Base-by-base conservation (phyloP, 2,797 vertebrate species). In the Channa striata region DNA sequence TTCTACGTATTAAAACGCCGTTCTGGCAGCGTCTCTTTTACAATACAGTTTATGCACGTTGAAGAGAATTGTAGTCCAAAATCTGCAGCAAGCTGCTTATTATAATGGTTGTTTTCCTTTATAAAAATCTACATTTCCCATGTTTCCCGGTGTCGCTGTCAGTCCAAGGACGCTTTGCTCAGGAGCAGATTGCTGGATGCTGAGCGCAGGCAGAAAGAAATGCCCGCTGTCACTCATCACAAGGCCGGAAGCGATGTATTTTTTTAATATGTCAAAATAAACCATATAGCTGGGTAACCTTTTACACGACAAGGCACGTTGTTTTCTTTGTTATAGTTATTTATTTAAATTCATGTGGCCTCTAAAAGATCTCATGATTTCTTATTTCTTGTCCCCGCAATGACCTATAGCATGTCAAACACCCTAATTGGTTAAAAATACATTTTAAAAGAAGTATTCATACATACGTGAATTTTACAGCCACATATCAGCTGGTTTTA, bases 91-190 rank as follows among this genome's bases (percentile, higher is more conserved):
- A 11, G 9, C 4, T 3, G 13, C 10, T 43, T 23, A 9, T 52
- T 23, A 23, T 0, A 25, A 9, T 0, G 23, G 21, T 2, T 12
- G 5, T 30, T 59, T 62, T 72, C 9, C 11, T 40, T 3, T 1
- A n/a, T 5, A 0, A 19, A 42, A 16, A 14, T 92, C 89, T 81
- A 75, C 80, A 90, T 11, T 59, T 86, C 89, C 90, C 89, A 81
- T 14, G 8, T 5, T 1, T n/a, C 8, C 44, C 77, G 60, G 73
- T 49, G 56, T 44, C 66, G 59, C 68, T 72, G 77, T 72, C 59
- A 74, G 42, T 23, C 21, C 4, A 34, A 16, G 5, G 71, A 65
- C 40, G 42, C 71, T 54, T 12, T 20, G 78, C 2, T 23, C 14
- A 14, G 36, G 21, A 19, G 52, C 70, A 50, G 50, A 1, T 46